These are phyloP conservation scores for Cephus nigrinus DNA, from an alignment of 2,888 invertebrate genomes.

Conservation along the genomic window DNA sequence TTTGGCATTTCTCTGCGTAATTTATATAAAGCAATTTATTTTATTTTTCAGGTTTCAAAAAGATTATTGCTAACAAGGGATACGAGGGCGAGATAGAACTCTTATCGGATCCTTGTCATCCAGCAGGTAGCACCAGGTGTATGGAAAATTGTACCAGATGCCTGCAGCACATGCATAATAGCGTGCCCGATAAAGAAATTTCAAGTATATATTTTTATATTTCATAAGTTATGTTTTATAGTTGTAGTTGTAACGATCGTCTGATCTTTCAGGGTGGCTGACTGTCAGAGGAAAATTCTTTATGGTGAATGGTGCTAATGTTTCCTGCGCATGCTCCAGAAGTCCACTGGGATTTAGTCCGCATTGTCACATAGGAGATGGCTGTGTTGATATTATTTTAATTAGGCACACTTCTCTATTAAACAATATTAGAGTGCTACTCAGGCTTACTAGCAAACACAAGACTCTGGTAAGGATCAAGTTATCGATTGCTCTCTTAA, in stretches of 20 bases:
- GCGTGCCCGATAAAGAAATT: slow-evolving; percentile 52
- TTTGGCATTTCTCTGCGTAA: neutral
- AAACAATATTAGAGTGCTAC: slow-evolving; percentile 77
- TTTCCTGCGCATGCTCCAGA: slow-evolving; percentile 80
- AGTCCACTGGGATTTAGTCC: slow-evolving; percentile 83
- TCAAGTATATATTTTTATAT: slow-evolving; percentile 40
- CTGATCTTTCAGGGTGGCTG: slow-evolving; percentile 66
- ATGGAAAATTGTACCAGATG: slow-evolving; percentile 68
- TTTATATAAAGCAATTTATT: neutral
- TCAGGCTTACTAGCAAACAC: slow-evolving; percentile 73
- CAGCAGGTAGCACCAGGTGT: slow-evolving; percentile 66
- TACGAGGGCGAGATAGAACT: slow-evolving; percentile 75
- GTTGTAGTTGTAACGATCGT: slow-evolving; percentile 9
- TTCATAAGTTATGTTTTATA: neutral
- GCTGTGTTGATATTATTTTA: slow-evolving; percentile 80
- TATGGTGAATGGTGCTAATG: slow-evolving; percentile 82
- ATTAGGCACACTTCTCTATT: slow-evolving; percentile 78
- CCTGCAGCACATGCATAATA: slow-evolving; percentile 50
- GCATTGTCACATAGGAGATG: slow-evolving; percentile 83
- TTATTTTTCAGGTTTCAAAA: slow-evolving; percentile 70
- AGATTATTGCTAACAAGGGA: slow-evolving; percentile 73
- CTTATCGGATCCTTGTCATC: slow-evolving; percentile 66
- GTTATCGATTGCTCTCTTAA: neutral
- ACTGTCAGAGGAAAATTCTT: slow-evolving; percentile 79
- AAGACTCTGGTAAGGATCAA: slow-evolving; percentile 73